phyloP scores from a whole-genome alignment of 2,888 invertebrate genomes.

The Oxytorus armatus region DNA sequence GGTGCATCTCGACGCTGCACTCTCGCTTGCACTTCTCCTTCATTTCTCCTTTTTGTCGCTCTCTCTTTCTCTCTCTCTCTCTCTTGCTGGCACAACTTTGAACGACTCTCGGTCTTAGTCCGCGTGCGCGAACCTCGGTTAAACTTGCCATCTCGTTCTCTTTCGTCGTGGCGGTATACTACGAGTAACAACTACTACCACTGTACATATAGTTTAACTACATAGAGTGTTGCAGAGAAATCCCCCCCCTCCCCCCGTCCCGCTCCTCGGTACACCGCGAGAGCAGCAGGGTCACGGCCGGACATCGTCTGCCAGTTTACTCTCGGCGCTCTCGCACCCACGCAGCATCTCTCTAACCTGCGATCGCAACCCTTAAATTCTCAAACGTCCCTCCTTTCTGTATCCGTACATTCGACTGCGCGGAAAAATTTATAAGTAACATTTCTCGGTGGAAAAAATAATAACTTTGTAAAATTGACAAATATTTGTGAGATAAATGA shows the following conservation, averaged over 20 bases:
- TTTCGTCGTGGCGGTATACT: slow-evolving; percentile 20
- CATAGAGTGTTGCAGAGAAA: slow-evolving; percentile 18
- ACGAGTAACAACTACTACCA: slow-evolving; percentile 3
- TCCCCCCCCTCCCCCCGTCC: slow-evolving; percentile 28
- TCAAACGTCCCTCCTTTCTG: too few relatives aligned
- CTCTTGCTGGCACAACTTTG: slow-evolving; percentile 64
- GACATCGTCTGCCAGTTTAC: slow-evolving; percentile 82
- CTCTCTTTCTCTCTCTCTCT: slow-evolving; percentile 53
- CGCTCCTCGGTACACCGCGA: slow-evolving; percentile 18
- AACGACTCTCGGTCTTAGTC: slow-evolving; percentile 58
- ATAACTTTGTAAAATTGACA: too few relatives aligned
- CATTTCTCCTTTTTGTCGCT: neutral
- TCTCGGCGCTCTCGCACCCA: slow-evolving; percentile 78
- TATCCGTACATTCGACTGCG: too few relatives aligned
- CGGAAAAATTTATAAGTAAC: too few relatives aligned
- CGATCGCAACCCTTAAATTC: slow-evolving; percentile 17
- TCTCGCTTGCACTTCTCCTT: slow-evolving; percentile 45
- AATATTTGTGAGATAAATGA: too few relatives aligned
- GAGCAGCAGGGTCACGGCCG: slow-evolving; percentile 83
- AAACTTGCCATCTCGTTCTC: slow-evolving; percentile 29
- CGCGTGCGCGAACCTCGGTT: slow-evolving; percentile 48
- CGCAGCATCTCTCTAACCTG: slow-evolving; percentile 65
- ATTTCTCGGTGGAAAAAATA: too few relatives aligned
- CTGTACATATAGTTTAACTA: neutral
- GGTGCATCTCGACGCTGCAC: slow-evolving; percentile 39